Evolutionary conservation across 2,888 invertebrate genomes (phyloP), one percentile per base, ranked within the genome.

Genomic region (Abscondita cerata): DNA sequence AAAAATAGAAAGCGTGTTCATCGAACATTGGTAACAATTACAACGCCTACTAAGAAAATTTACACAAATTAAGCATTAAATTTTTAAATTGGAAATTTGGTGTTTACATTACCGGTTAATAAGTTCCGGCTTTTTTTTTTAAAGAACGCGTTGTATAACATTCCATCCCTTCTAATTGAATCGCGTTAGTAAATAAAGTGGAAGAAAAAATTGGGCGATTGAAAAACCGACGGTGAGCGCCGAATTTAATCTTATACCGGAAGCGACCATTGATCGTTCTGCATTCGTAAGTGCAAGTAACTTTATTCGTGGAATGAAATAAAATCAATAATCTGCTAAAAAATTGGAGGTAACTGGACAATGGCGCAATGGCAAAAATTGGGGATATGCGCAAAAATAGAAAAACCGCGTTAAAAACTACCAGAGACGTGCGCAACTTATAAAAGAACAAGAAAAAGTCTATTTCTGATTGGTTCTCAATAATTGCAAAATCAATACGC

Each of bases 401-500:
- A 75, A 76, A 74, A 76, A 73, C 71, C 71, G 70, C 73, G 75
- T 75, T 74, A 73, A 76, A 78, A 77, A 78, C 76, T 77, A 77
- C 76, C 71, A 72, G 63, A 65, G 65, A 65, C 64, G 66, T 73
- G 76, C 75, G 76, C 76, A 75, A 68, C 66, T 64, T 62, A 64
- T 68, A 72, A 69, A 74, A 74, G 73, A 73, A 75, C 74, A 76
- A 78, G 75, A 76, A 80, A 79, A 79, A 77, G 78, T 76, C 79
- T 77, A 80, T 76, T 77, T 77, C 78, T 79, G 80, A 81, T 81
- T 81, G 80, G 81, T 80, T 80, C 76, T 75, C 80, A 75, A 81
- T 81, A 80, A 81, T 81, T 81, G 80, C 79, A 80, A 81, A 80
- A 80, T 80, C 80, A 80, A 81, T 81, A 80, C 78, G 62, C 72